Percentiles rank a stretch among this genome's conserved stretches.
These are phyloP conservation scores for Aphelenchoides besseyi DNA, from an alignment of 1,140 invertebrate species.

Conservation along the genomic window DNA sequence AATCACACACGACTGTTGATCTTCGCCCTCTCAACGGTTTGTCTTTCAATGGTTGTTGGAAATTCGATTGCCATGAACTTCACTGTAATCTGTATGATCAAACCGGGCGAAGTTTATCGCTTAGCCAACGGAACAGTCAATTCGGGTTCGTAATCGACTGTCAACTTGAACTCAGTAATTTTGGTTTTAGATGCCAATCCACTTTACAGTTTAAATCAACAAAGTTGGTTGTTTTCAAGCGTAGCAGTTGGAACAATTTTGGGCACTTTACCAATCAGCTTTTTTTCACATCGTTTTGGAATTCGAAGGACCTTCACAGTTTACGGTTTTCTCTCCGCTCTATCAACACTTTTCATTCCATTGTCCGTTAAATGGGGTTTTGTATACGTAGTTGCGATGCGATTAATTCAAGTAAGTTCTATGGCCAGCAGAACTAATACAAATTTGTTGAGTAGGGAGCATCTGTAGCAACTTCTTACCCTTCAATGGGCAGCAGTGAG, in stretches of 20 bases:
- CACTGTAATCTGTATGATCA: slow-evolving; percentile 6
- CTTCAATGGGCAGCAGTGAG: background rate
- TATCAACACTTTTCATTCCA: background rate
- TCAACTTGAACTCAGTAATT: background rate
- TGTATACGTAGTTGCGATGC: background rate
- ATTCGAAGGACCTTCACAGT: background rate
- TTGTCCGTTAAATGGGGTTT: background rate
- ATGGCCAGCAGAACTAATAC: too few species aligned
- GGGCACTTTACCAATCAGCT: background rate
- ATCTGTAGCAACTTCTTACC: background rate
- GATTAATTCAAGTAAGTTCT: slow-evolving; percentile 3
- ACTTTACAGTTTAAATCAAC: background rate
- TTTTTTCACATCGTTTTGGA: background rate
- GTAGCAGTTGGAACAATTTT: slow-evolving; percentile 4
- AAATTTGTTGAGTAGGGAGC: too few species aligned
- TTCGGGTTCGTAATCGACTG: background rate
- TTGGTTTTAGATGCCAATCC: background rate
- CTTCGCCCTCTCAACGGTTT: background rate
- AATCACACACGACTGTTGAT: background rate
- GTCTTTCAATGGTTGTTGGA: background rate
- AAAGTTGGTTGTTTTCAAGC: background rate
- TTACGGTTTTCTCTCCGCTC: background rate
- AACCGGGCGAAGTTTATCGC: background rate
- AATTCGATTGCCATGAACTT: slow-evolving; percentile 9
- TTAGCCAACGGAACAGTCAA: background rate